Conservation (phyloP, 2,797 vertebrate genomes). For the Cyclura pinguis region DNA sequence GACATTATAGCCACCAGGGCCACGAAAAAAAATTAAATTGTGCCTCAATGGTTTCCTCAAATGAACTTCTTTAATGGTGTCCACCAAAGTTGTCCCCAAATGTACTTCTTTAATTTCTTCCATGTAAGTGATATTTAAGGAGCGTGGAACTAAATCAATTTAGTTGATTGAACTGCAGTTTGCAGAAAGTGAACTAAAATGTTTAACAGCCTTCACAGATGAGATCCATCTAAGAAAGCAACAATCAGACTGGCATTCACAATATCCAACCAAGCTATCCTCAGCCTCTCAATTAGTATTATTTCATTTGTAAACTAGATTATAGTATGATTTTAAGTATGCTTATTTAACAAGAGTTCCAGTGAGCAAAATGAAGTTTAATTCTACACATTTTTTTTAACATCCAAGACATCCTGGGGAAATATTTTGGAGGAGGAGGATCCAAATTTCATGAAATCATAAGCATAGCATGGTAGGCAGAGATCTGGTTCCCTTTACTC, state of each 20-base stretch:
- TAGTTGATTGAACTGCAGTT: not conserved
- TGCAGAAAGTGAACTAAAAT: not conserved
- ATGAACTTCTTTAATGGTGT: not conserved
- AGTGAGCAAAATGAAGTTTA: not conserved
- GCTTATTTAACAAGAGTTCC: not conserved
- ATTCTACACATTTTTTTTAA: not conserved
- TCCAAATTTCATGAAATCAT: not conserved
- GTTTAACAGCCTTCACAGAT: not conserved
- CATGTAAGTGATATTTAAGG: not conserved
- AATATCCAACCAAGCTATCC: constrained; percentile 1
- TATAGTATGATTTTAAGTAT: not conserved
- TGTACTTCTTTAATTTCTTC: not conserved
- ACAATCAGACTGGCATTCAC: not conserved
- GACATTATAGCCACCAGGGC: too few relatives aligned
- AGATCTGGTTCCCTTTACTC: not conserved
- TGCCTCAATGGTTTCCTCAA: not conserved
- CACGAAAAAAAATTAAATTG: not conserved
- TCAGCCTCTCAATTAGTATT: not conserved
- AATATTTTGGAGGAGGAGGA: not conserved
- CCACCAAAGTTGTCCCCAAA: too few relatives aligned
- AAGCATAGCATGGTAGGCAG: not conserved
- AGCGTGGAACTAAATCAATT: not conserved
- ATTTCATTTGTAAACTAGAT: not conserved
- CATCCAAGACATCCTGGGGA: not conserved
- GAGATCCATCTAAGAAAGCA: not conserved